Percentiles rank a stretch among this genome's conserved stretches.
These are phyloP conservation scores for Cryptops parisi DNA, from an alignment of 2,888 invertebrate genomes.

Conservation along the genomic window DNA sequence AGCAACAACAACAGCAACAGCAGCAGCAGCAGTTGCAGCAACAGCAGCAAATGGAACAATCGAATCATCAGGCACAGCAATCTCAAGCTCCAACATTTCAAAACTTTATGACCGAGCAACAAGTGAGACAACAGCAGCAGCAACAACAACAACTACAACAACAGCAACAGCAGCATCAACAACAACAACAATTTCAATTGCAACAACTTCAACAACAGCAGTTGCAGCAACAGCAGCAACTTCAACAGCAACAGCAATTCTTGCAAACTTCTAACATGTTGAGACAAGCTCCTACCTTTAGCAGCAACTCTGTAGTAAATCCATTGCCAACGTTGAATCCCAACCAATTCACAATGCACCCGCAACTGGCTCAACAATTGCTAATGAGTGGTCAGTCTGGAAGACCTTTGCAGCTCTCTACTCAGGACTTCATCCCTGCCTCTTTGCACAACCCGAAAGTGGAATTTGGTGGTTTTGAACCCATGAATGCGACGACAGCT, in stretches of 20 bases:
- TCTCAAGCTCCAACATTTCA: no score
- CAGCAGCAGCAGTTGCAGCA: neutral
- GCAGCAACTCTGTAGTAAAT: neutral
- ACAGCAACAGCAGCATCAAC: slow-evolving; percentile 3
- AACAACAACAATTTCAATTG: slow-evolving; percentile 6
- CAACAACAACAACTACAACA: neutral
- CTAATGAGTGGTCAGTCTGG: neutral
- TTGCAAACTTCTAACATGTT: no score
- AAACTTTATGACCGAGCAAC: no score
- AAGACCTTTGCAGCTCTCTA: neutral
- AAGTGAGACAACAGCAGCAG: neutral
- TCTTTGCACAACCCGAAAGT: slow-evolving; percentile 1
- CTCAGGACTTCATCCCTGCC: neutral
- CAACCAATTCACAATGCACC: neutral
- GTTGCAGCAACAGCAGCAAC: slow-evolving; percentile 3
- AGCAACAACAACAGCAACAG: neutral
- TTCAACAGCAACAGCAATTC: slow-evolving; percentile 7
- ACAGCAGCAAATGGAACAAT: neutral
- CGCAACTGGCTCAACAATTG: neutral
- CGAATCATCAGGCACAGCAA: no score
- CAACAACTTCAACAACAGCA: slow-evolving; percentile 4
- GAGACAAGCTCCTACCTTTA: no score
- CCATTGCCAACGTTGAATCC: neutral
- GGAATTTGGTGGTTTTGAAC: slow-evolving; percentile 11
- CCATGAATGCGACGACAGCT: neutral